Base-by-base conservation (phyloP, 2,797 vertebrate species). In the Sarcoramphus papa region DNA sequence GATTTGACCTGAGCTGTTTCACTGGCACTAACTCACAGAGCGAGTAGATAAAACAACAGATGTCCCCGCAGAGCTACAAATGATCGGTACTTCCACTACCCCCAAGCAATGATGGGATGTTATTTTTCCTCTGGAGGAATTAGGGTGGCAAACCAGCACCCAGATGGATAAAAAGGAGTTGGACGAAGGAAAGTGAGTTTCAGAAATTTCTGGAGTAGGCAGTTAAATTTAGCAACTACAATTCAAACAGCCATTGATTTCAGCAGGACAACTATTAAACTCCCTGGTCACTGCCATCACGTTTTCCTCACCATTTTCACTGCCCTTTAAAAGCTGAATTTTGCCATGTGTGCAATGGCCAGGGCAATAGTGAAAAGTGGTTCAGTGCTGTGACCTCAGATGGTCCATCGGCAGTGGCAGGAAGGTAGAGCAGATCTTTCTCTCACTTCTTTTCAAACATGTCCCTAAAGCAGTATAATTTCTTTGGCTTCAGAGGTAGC, bases 161-260 rank as follows among this genome's bases (percentile, higher is more conserved):
- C 43, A 89, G 47, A 43, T 25, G 17, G 59, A 73, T 93, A 84
- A 95, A 96, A 82, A 27, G 28, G 31, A 88, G 22, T 8, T 51
- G 22, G 41, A 83, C 37, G 80, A 60, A 63, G 85, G 51, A 82
- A 76, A 85, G 40, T 8, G 64, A 64, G 43, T 78, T 78, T 85
- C 86, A 78, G 92, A 92, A 97, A 73, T 65, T 76, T 48, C 45
- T 72, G 51, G n/a, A 95, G 48, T 14, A 85, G 70, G n/a, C 51
- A 82, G 83, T 87, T 85, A 88, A 87, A 92, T 91, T 82, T 85
- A 93, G 86, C n/a, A 82, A 24, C 53, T 64, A 31, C 72, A 79
- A 85, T 89, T 91, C 77, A 91, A 91, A 88, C 45, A 79, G 85
- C 48, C 85, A 86, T 23, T 83, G 88, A 95, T 86, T 95, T 92